phyloP scores from a whole-genome alignment of 1,140 invertebrate species.

The Cotesia vestalis region DNA sequence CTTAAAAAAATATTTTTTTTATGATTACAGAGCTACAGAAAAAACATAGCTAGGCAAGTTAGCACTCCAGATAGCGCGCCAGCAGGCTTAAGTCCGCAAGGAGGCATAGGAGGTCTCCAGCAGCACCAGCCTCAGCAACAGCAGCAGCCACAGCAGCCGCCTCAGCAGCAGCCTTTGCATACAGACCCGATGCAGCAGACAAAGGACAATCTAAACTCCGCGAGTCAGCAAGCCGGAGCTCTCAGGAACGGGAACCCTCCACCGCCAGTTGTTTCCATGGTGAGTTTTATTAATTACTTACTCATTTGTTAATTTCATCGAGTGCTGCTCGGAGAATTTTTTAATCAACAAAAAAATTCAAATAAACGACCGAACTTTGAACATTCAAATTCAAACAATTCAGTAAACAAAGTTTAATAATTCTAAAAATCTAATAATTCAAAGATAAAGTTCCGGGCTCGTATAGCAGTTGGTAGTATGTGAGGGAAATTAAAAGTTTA shows the following conservation, averaged over 20 bases:
- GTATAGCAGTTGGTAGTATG: too few relatives aligned
- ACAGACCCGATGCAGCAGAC: slow-evolving; percentile 64
- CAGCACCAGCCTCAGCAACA: slow-evolving; percentile 57
- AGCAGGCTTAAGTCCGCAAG: slow-evolving; percentile 63
- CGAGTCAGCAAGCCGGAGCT: slow-evolving; percentile 59
- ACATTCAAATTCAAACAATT: too few relatives aligned
- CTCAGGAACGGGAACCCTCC: slow-evolving; percentile 63
- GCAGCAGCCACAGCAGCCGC: slow-evolving; percentile 53
- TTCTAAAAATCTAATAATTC: too few relatives aligned
- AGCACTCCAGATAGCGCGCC: slow-evolving; percentile 63
- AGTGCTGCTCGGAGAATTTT: not conserved
- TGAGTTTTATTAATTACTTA: slow-evolving; percentile 44
- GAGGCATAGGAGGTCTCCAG: slow-evolving; percentile 58
- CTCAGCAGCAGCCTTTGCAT: slow-evolving; percentile 55
- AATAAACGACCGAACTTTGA: not conserved
- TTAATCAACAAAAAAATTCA: not conserved
- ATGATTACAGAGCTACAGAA: slow-evolving; percentile 61
- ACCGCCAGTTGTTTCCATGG: slow-evolving; percentile 64
- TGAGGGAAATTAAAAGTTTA: too few relatives aligned
- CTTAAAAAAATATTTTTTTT: too few relatives aligned
- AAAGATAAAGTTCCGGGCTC: too few relatives aligned
- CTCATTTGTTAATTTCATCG: not conserved
- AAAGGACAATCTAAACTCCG: slow-evolving; percentile 62
- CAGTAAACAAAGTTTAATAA: too few relatives aligned
- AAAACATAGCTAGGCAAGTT: slow-evolving; percentile 61